Conservation (phyloP, 2,888 invertebrate genomes). For the Laothoe populi region DNA sequence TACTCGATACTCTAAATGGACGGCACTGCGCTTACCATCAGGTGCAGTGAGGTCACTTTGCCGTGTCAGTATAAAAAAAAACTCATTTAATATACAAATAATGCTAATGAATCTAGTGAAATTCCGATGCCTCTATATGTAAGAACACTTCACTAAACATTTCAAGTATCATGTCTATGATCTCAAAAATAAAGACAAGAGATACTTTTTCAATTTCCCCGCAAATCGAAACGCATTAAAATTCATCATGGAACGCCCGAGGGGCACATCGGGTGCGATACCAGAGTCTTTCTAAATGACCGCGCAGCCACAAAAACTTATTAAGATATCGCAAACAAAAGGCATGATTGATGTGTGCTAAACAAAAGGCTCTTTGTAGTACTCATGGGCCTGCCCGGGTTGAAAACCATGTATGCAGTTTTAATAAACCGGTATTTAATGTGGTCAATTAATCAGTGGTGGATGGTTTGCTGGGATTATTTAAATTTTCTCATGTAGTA, state of each 20-base stretch:
- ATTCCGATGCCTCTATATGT: background rate
- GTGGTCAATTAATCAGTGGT: slow-evolving; percentile 74
- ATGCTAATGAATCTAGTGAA: background rate
- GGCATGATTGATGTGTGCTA: slow-evolving; percentile 76
- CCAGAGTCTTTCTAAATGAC: slow-evolving; percentile 80
- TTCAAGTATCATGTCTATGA: slow-evolving; percentile 1
- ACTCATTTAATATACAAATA: background rate
- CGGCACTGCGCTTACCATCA: no score
- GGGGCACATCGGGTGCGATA: slow-evolving; percentile 57
- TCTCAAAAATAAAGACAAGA: slow-evolving; percentile 30
- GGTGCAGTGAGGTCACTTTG: no score
- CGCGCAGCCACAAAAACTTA: slow-evolving; percentile 79
- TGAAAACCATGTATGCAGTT: slow-evolving; percentile 65
- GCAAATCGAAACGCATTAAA: slow-evolving; percentile 58
- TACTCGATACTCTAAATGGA: no score
- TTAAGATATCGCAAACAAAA: slow-evolving; percentile 82
- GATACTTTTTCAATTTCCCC: slow-evolving; percentile 50
- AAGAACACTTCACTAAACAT: background rate
- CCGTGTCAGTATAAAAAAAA: no score
- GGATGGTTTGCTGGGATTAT: slow-evolving; percentile 54
- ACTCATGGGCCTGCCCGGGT: slow-evolving; percentile 58
- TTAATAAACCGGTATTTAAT: slow-evolving; percentile 77
- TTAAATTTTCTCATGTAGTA: slow-evolving; percentile 26
- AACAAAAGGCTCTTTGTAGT: slow-evolving; percentile 74
- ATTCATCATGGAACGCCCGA: slow-evolving; percentile 54